Conservation (phyloP, 2,113 vertebrate species). For the Callospermophilus lateralis region DNA sequence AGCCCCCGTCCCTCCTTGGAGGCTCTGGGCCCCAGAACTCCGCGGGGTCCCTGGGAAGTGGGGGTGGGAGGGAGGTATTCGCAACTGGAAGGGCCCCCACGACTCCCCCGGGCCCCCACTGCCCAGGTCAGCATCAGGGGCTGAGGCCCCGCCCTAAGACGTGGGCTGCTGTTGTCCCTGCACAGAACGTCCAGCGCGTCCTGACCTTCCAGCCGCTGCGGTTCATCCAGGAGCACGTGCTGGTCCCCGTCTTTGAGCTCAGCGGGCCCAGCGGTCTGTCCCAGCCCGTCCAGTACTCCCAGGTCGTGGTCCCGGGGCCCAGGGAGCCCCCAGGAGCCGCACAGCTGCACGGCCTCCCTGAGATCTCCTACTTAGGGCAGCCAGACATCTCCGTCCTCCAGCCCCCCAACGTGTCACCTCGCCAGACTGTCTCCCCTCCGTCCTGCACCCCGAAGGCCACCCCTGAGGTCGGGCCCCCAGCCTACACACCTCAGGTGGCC, state of each 20-base stretch:
- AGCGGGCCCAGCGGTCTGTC: conserved; percentile 14
- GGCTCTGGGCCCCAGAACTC: not conserved
- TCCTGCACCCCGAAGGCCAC: conserved; percentile 58
- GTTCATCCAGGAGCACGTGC: conserved; percentile 83
- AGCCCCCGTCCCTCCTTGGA: not conserved
- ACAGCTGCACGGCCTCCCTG: not conserved
- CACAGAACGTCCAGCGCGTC: conserved; percentile 86
- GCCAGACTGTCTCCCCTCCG: fast-evolving
- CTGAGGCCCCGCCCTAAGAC: not conserved
- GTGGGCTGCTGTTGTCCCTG: not conserved
- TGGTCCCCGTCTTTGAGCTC: conserved; percentile 76
- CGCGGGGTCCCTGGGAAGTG: not conserved
- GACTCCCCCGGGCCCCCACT: not conserved
- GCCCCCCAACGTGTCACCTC: fast-evolving
- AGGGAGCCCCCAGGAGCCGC: not conserved
- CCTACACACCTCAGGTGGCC: conserved; percentile 74
- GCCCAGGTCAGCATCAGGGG: fast-evolving
- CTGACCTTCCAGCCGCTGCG: conserved; percentile 83
- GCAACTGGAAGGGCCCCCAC: not conserved
- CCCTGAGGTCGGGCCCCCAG: not conserved
- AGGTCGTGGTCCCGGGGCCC: conserved; percentile 25
- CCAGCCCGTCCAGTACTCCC: conserved; percentile 72
- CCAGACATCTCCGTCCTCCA: fast-evolving
- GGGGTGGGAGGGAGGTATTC: fast-evolving
- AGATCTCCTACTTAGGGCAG: conserved; percentile 70